Percentiles rank a stretch among this genome's conserved stretches.
Evolutionary conservation across 2,797 vertebrate genomes (phyloP).

Genomic region (Buceros bicornis): DNA sequence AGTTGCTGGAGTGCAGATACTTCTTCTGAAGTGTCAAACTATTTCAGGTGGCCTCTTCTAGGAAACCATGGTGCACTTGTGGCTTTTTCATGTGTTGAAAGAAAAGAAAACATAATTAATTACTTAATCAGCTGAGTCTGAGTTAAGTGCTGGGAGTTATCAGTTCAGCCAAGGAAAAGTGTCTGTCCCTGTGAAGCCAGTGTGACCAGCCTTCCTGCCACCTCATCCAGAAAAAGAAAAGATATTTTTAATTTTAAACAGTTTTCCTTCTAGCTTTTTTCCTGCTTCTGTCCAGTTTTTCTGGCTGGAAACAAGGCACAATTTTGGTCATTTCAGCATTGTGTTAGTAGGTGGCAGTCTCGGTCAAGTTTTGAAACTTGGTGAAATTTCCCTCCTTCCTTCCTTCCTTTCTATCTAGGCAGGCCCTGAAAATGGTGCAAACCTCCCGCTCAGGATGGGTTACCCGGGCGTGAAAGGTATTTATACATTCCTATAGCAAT

Average conservation of each 20-base stretch:
- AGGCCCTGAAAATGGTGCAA: not conserved
- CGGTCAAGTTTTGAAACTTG: slow-evolving; percentile 68
- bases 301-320: not conserved
- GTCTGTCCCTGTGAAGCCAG: not conserved
- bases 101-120: not conserved
- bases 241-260: not conserved
- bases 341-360: slow-evolving; percentile 79
- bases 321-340: slow-evolving; percentile 22
- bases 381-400: not conserved
- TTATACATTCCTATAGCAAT: not conserved
- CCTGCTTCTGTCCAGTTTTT: not conserved
- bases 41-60: not conserved
- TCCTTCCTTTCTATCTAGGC: not conserved
- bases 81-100: not conserved
- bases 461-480: not conserved
- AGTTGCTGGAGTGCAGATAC: not conserved
- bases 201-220: not conserved
- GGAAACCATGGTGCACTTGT: not conserved
- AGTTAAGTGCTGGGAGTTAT: not conserved
- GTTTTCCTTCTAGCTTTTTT: not conserved
- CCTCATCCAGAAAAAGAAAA: not conserved
- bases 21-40: not conserved
- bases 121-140: not conserved
- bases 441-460: not conserved
- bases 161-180: not conserved